Base-by-base conservation (phyloP, 2,888 invertebrate species). In the Plemyria rubiginata region DNA sequence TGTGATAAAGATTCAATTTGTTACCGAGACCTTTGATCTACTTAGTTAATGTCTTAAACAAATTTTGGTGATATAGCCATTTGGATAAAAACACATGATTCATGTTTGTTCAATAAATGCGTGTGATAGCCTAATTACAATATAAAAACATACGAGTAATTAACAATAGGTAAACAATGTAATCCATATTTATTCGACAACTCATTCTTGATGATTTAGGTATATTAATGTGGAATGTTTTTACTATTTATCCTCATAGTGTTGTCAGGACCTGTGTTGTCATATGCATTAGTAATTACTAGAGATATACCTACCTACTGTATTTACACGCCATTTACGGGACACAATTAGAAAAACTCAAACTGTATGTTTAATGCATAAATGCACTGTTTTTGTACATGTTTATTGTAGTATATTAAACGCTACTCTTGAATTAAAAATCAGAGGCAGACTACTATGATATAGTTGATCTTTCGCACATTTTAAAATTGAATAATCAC, bases 21-120 rank as follows among this genome's bases (percentile, higher is more conserved):
- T n/a, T 36, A 36, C 36, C 11, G 16, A 11, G 38, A 51, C 52
- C 52, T 40, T 41, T 52, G 52, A 52, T 41, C 52, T 13, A 49
- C n/a, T 13, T 49, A 38, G 16, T 12, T n/a, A n/a, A 13, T n/a
- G 49, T 50, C 36, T 51, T 38, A 11, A 51, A 51, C 16, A 51
- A 38, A 51, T 22, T 13, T 5, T 15, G 11, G 6, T 38, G 16
- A 51, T 38, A 16, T 6, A 5, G 1, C 22, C 28, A 28, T 49
- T 32, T 49, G 3, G 29, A 49, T 49, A 32, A 49, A 41, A 49
- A 49, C 28, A 16, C n/a, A 16, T 45, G 16, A 15, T 45, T 16
- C 16, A 4, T 45, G 16, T 45, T 45, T 16, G 11, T 16, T 15
- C 9, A 45, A 45, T 45, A 15, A 15, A 38, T 38, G 36, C 8